Conservation (phyloP, 2,888 invertebrate genomes). For the Corythucha ciliata region DNA sequence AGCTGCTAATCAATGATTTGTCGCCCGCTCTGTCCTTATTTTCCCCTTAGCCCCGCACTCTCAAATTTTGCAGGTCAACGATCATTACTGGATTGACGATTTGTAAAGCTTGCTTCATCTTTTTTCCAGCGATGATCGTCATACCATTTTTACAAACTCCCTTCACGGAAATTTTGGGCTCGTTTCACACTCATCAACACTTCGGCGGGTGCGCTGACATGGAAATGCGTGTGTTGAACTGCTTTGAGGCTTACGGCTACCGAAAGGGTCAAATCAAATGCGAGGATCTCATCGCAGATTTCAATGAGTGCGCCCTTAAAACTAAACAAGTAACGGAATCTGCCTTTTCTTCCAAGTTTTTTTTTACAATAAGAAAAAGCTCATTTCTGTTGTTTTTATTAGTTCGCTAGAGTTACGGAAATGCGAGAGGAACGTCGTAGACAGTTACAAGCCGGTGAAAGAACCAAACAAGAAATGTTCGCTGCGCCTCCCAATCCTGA, state of each 20-base stretch:
- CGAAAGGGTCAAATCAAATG: slow-evolving; percentile 57
- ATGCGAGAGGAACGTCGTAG: slow-evolving; percentile 3
- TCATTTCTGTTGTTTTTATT: no score
- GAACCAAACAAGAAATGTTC: no score
- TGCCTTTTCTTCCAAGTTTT: no score
- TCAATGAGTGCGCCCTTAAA: slow-evolving; percentile 53
- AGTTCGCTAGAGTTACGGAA: slow-evolving; percentile 7
- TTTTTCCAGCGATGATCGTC: no score
- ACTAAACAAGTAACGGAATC: slow-evolving; percentile 30
- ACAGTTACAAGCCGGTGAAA: slow-evolving; percentile 5
- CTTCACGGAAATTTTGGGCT: slow-evolving; percentile 60
- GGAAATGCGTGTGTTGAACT: slow-evolving; percentile 64
- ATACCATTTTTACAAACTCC: slow-evolving; percentile 62
- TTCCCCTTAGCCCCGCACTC: no score
- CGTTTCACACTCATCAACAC: slow-evolving; percentile 55
- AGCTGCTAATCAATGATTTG: no score
- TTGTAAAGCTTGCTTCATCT: no score
- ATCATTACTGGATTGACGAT: no score
- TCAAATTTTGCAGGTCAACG: no score
- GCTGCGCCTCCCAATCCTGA: no score
- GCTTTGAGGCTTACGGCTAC: slow-evolving; percentile 69
- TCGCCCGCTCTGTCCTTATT: no score
- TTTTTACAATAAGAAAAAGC: no score
- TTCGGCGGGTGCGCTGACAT: slow-evolving; percentile 57
- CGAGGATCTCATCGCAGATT: slow-evolving; percentile 53